Base-by-base conservation (phyloP, 2,113 vertebrate genomes). In the Lontra canadensis region DNA sequence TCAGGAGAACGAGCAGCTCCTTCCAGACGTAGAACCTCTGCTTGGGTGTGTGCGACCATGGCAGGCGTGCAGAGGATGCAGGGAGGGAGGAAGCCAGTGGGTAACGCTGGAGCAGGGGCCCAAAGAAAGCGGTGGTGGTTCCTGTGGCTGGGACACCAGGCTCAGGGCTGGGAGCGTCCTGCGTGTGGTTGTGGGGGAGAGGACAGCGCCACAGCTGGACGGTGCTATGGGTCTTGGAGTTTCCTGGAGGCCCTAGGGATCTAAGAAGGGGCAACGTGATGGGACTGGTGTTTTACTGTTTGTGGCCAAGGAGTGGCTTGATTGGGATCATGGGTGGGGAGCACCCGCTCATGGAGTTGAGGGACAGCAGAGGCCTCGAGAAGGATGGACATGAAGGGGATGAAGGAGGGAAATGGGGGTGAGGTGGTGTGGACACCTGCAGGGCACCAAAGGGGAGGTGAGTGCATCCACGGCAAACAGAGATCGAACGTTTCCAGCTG, bases 1-100 rank as follows among this genome's bases (percentile, higher is more conserved):
- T 61, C 9, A 17, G 34, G 4, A 73, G n/a, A 14, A 29, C 0
- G 1, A 14, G 34, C 1, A 1, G 5, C 0, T 1, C 8, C 7
- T 34, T 36, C n/a, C 17, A 49, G 59, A 15, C 6, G 12, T 31
- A 18, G 5, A 3, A 7, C 3, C 18, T 8, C 83, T 6, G 71
- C 9, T 12, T 26, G 13, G n/a, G n/a, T 1, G 23, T n/a, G 31
- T 29, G 0, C 13, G 71, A 55, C 18, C 18, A 5, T 3, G 42
- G 18, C 20, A 25, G 69, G 73, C 0, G 0, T 13, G 44, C 21
- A 7, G 79, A 15, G 11, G 13, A 21, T 0, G 3, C 0, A 5
- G 21, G 47, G 36, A 67, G 21, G 59, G n/a, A 4, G 11, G 57
- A 9, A n/a, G 8, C 6, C 44, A 17, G 49, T 7, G 15, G 74